Base-by-base conservation (phyloP, 1,140 invertebrate species). In the Penaeus chinensis region DNA sequence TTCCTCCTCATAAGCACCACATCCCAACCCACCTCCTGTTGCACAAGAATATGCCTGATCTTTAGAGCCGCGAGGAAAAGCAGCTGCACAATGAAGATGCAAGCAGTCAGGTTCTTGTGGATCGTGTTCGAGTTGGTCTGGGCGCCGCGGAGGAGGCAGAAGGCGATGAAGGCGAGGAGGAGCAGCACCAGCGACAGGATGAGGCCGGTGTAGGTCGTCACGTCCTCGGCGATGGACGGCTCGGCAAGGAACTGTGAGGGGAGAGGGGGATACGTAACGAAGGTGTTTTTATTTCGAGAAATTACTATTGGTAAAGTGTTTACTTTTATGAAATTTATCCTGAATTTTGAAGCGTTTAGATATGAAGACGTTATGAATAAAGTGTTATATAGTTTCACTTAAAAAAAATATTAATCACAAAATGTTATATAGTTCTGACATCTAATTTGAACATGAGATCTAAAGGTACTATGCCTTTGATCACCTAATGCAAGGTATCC, bases 41-140 rank as follows among this genome's bases (percentile, higher is more conserved):
- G 91, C 10, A 97, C 94, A 54, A 98, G 93, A 24, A 95, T 93
- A 88, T 94, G 94, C 63, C 96, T 93, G 1, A 95, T 95, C 92
- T 98, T 97, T 77, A 98, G 93, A 0, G 96, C 96, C 20, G 98
- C 94, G 11, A 99, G 93, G 91, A 98, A 99, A 1, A 99, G 92
- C 13, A 97, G 91, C 91, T 98, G 95, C 0, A 95, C 95, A 76
- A 97, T 92, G 91, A 99, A 96, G 3, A 99, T 95, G 90, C 96
- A 97, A 63, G 98, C 94, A 1, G 98, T 95, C 1, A 99, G 93
- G 92, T 99, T 98, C 91, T 98, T 97, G 91, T 98, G 96, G 83
- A 99, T 99, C 47, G 95, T 96, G 92, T 98, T 99, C 10, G 96
- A 97, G 91, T 99, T 99, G 3, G 97, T 98, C 89, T 96, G 94